Conservation (phyloP, 2,797 vertebrate species). For the Muscicapa comitata region DNA sequence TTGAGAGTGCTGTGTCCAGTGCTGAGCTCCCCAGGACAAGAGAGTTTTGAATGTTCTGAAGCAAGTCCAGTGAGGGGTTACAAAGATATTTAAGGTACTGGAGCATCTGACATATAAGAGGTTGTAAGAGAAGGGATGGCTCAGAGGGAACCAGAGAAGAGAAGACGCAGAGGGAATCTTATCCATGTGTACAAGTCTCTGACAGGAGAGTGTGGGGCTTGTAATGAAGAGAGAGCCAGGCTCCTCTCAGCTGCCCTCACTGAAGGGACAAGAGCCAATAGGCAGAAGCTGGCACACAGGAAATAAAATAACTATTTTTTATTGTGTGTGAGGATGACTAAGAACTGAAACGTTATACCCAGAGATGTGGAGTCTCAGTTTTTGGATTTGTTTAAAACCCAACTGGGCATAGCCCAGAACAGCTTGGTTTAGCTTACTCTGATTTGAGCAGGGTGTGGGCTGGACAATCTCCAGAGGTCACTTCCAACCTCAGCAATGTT, state of each 20-base stretch:
- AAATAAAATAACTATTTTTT: background rate
- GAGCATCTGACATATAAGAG: background rate
- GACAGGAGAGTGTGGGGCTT: accelerated
- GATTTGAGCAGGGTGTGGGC: background rate
- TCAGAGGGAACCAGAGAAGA: background rate
- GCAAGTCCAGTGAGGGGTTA: background rate
- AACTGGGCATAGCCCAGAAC: background rate
- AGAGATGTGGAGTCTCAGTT: background rate
- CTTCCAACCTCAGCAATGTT: background rate
- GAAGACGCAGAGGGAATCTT: background rate
- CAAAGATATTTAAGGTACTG: background rate
- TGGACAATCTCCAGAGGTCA: background rate
- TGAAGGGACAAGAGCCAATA: background rate
- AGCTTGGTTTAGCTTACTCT: background rate
- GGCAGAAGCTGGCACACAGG: background rate
- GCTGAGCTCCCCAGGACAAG: background rate
- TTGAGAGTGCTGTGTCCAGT: no score
- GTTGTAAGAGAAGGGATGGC: background rate
- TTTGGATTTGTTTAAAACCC: background rate
- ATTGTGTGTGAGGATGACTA: background rate
- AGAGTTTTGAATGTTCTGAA: background rate
- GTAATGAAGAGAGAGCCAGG: background rate
- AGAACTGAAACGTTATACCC: background rate
- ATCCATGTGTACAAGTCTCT: background rate
- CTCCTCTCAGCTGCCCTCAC: background rate